Evolutionary conservation across 2,113 vertebrate genomes (phyloP).

Genomic region (Datnioides undecimradiatus): DNA sequence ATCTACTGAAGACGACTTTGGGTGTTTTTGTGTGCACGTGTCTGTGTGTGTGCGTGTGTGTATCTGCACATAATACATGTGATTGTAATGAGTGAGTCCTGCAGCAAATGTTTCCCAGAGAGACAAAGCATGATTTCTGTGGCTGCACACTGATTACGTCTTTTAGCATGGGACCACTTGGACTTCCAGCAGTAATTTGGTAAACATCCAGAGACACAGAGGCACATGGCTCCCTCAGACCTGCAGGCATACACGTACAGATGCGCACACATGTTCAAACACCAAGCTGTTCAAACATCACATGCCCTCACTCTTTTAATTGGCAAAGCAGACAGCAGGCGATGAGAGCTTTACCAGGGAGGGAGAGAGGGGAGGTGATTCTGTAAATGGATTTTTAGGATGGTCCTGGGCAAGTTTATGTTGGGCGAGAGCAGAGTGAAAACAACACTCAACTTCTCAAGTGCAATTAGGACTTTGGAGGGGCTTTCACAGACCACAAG

Average conservation of each 20-base stretch:
- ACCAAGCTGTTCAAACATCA: slow-evolving; percentile 38
- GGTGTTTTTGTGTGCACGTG: background rate
- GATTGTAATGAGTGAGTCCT: slow-evolving; percentile 2
- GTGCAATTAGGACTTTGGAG: slow-evolving; percentile 67
- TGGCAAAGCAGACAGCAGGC: slow-evolving; percentile 37
- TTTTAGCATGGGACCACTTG: slow-evolving; percentile 53
- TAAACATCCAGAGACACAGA: slow-evolving; percentile 70
- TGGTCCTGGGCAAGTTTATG: slow-evolving; percentile 58
- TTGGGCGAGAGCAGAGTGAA: slow-evolving; percentile 53
- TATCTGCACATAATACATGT: background rate
- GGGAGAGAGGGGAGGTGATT: background rate
- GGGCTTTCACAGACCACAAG: slow-evolving; percentile 72
- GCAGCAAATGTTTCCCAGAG: slow-evolving; percentile 19
- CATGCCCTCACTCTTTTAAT: slow-evolving; percentile 37
- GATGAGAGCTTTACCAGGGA: slow-evolving; percentile 28
- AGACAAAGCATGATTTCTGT: slow-evolving; percentile 30
- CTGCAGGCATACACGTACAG: slow-evolving; percentile 19
- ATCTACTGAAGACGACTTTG: background rate
- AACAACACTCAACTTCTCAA: slow-evolving; percentile 67
- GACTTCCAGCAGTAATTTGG: slow-evolving; percentile 63
- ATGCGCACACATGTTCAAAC: slow-evolving; percentile 44
- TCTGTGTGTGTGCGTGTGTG: background rate
- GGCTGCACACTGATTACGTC: slow-evolving; percentile 40
- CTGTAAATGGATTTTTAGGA: slow-evolving; percentile 52
- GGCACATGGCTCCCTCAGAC: slow-evolving; percentile 35